Base-by-base conservation (phyloP, 2,113 vertebrate genomes). In the Ophiodon elongatus region DNA sequence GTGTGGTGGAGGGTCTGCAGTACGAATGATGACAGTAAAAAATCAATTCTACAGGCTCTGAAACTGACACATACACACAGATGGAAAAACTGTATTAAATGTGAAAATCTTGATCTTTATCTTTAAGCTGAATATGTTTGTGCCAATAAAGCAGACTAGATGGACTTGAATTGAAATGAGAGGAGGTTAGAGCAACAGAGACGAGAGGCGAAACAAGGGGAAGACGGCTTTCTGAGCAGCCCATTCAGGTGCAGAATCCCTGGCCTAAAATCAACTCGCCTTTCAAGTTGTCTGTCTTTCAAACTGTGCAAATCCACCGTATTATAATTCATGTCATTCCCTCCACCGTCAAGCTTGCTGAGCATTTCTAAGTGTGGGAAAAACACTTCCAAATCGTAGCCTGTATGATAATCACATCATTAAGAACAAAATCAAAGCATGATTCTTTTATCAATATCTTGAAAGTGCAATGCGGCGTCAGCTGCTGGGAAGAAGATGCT, bases 241-340 rank as follows among this genome's bases (percentile, higher is more conserved):
- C 25, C 56, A 41, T 71, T 47, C 50, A 82, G 43, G 63, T 67
- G 41, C 66, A 84, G 65, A 77, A 70, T 72, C 21, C 43, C 21
- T 37, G 13, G 64, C 45, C 52, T 60, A 37, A 72, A 77, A 73
- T 73, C 80, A 1, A 56, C 41, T 66, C 23, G 5, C 65, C 76
- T 86, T 74, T 87, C 62, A 79, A 27, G 68, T 72, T 57, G 29
- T 67, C 81, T 23, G 65, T 73, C 65, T 66, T 70, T 84, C 80
- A 78, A 82, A 82, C 25, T 45, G 71, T 43, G 62, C 45, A 68
- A 87, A 85, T 76, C 73, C 65, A 73, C 64, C 0, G 0, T 56
- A 67, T 82, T 82, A 64, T 57, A 50, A 90, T 87, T 88, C 88
- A 69, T 13, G 70, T 39, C 85, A 41, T 57, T 81, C 35, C 62